A percentile compares a stretch with the other conserved stretches of the same genome.
These are phyloP conservation scores for Salvator merianae DNA, from an alignment of 2,113 vertebrate species.

Conservation along the genomic window DNA sequence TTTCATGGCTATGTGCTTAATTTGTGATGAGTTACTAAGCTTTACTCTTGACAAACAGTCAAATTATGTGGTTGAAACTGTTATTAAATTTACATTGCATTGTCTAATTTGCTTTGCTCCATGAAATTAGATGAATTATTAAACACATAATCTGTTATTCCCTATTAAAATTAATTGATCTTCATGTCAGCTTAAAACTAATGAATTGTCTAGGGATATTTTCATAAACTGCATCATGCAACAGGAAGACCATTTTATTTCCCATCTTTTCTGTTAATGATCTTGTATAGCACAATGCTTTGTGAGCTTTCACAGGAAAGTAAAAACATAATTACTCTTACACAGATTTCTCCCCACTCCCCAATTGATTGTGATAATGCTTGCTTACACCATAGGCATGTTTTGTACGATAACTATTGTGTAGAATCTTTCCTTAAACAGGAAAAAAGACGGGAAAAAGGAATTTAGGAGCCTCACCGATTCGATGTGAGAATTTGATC, in stretches of 20 bases:
- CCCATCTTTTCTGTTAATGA: conserved; percentile 64
- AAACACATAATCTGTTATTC: conserved; percentile 78
- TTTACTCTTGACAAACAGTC: conserved; percentile 74
- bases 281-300: conserved; percentile 46
- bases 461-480: not conserved
- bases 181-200: conserved; percentile 76
- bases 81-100: conserved; percentile 76
- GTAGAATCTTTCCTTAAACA: conserved; percentile 5
- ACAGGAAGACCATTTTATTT: conserved; percentile 63
- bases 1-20: conserved; percentile 53
- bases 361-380: conserved; percentile 25
- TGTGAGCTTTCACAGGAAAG: conserved; percentile 28
- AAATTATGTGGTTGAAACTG: conserved; percentile 70
- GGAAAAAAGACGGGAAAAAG: not conserved
- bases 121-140: conserved; percentile 82
- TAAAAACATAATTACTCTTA: conserved; percentile 61
- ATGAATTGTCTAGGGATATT: conserved; percentile 72
- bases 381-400: conserved; percentile 30
- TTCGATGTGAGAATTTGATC: not conserved
- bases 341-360: not conserved
- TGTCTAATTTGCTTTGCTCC: conserved; percentile 80
- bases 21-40: conserved; percentile 68
- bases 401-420: conserved; percentile 39
- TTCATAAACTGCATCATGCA: conserved; percentile 61
- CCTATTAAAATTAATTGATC: conserved; percentile 84